A percentile compares a stretch with the other conserved stretches of the same genome.
These are phyloP conservation scores for Ptilorrhoa leucosticta DNA, from an alignment of 2,113 vertebrate genomes.

Conservation along the genomic window DNA sequence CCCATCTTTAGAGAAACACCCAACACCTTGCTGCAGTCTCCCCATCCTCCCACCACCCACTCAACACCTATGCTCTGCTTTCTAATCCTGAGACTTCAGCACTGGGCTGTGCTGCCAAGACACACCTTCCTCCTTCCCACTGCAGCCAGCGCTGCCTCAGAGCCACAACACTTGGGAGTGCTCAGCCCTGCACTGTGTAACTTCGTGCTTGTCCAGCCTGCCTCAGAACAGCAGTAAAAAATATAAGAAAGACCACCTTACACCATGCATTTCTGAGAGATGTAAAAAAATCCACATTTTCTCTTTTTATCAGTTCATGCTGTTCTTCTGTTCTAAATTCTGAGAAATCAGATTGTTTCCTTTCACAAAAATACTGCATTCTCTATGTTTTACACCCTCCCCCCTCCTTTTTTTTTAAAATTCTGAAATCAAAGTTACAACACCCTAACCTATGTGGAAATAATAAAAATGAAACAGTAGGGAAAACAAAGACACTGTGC, in stretches of 20 bases:
- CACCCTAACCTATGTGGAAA: neutral
- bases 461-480: neutral
- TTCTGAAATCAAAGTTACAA: neutral
- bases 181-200: neutral
- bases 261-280: neutral
- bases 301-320: neutral
- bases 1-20: neutral
- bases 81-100: neutral
- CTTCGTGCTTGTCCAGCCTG: neutral
- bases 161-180: neutral
- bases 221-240: neutral
- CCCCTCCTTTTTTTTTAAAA: fast-evolving
- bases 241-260: neutral
- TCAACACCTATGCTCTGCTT: neutral
- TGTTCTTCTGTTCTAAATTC: neutral
- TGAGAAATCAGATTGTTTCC: neutral
- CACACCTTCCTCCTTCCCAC: neutral
- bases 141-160: neutral
- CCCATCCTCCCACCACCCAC: neutral
- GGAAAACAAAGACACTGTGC: neutral
- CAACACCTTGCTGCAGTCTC: neutral
- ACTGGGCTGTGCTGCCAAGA: neutral
- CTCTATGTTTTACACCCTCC: neutral
- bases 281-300: neutral
- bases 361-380: neutral